Evolutionary conservation across 2,113 vertebrate species (phyloP), one percentile per base, ranked within the genome.

Genomic region (Menura novaehollandiae): DNA sequence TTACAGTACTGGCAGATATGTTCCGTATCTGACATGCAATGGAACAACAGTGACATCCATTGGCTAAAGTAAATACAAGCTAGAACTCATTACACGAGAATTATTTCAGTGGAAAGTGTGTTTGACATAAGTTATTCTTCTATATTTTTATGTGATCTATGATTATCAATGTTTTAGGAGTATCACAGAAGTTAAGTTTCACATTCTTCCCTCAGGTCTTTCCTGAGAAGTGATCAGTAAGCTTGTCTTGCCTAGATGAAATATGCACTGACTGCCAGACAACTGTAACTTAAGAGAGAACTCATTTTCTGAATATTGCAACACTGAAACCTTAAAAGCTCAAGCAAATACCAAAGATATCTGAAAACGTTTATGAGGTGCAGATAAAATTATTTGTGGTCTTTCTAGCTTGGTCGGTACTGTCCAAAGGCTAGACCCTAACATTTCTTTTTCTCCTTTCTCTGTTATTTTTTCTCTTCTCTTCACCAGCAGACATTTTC

Each of bases 11-110:
- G 69, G 39, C 14, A 55, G 28, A 82, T n/a, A 28, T 2, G 6
- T 60, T 37, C 35, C 4, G 1, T 59, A 53, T 56, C 53, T 69
- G 32, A 44, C 43, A 63, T 63, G 62, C 30, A 79, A 5, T 95
- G 91, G 95, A 97, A 86, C 97, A 97, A 97, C 93, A 97, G 93
- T 96, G 96, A 97, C 97, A 97, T 95, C 97, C 95, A 83, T 91
- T 94, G 97, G 95, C 55, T 95, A 72, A 82, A 95, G 20, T 63
- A 68, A 87, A 82, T 41, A 23, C 26, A 28, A 39, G 16, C 39
- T 49, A 44, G 18, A 85, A 67, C 6, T 88, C 14, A 20, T 68
- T 75, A 43, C 4, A 32, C 11, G 35, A 22, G 30, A 58, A 30
- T 39, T 58, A 10, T 49, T 85, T 58, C 35, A 51, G 52, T 32